phyloP scores from a whole-genome alignment of 1,140 invertebrate genomes.

The Drosophila pseudoobscura region DNA sequence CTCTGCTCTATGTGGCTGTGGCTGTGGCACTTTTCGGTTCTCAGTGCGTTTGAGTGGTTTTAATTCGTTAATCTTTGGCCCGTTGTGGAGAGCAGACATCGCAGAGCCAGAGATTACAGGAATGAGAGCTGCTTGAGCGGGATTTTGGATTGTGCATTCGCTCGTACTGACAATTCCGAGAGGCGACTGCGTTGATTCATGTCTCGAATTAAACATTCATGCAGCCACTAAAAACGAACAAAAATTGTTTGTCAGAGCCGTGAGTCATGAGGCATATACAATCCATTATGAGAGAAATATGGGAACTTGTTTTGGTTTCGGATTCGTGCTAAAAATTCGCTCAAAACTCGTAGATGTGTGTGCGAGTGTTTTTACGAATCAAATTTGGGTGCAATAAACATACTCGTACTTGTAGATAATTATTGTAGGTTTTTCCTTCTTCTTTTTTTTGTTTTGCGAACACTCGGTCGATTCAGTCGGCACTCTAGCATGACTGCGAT shows the following conservation, averaged over 20 bases:
- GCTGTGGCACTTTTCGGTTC: slow-evolving; percentile 20
- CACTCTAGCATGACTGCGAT: slow-evolving; percentile 64
- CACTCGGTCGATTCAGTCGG: slow-evolving; percentile 10
- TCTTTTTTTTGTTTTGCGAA: slow-evolving; percentile 36
- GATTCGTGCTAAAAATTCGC: slow-evolving; percentile 45
- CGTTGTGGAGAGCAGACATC: slow-evolving; percentile 17
- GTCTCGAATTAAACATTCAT: slow-evolving; percentile 47
- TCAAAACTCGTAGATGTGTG: not conserved
- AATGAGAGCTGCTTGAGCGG: slow-evolving; percentile 13
- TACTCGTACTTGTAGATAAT: slow-evolving; percentile 43
- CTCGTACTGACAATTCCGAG: slow-evolving; percentile 11
- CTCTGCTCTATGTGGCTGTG: too few relatives aligned
- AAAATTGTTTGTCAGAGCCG: slow-evolving; percentile 50
- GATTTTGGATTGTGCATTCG: not conserved
- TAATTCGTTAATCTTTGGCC: slow-evolving; percentile 56
- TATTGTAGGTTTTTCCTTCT: slow-evolving; percentile 51
- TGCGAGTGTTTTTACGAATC: slow-evolving; percentile 30
- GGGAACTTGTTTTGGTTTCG: slow-evolving; percentile 38
- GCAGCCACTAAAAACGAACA: slow-evolving; percentile 18
- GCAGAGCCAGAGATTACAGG: slow-evolving; percentile 21
- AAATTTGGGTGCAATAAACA: slow-evolving; percentile 30
- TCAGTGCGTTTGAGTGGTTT: slow-evolving; percentile 52
- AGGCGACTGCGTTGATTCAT: slow-evolving; percentile 55
- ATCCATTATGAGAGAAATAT: slow-evolving; percentile 15
- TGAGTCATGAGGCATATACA: slow-evolving; percentile 4